Base-by-base conservation (phyloP, 2,797 vertebrate species). In the Pterois miles region DNA sequence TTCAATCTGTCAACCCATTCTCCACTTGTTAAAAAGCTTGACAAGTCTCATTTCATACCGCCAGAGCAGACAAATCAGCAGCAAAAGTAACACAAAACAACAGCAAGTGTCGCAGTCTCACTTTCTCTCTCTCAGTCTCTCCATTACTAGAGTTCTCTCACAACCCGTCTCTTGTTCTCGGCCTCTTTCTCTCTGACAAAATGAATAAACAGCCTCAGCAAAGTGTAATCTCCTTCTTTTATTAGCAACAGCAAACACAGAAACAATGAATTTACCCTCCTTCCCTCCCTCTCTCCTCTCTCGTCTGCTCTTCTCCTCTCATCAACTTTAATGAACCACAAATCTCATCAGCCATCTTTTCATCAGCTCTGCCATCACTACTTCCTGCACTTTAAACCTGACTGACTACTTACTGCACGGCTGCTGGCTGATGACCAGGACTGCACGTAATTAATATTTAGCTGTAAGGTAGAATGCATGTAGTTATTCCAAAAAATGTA, bases 321-420 rank as follows among this genome's bases (percentile, higher is more conserved):
- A 86, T 92, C 89, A 89, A 80, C 87, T 90, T 90, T 93, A 92
- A 94, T 91, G 88, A 92, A 91, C 78, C 86, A 86, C 91, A 91
- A 88, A 91, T 91, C 90, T 93, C 85, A 91, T 92, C 88, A 89
- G 80, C 82, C 83, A 88, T 91, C 87, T 89, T 91, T 86, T 88
- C 89, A 90, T 91, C 89, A 86, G 84, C 78, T 71, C 68, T 82
- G 76, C 82, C 71, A 78, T 78, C 77, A 22, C 79, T 67, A 71
- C 82, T 86, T 86, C 79, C 85, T 89, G 77, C 65, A 56, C 73
- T 81, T 86, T 83, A 81, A 84, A 80, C 66, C 54, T 48, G 57
- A 72, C 65, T 65, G 54, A 68, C 65, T 74, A 7, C 76, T 77
- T 67, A 46, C 52, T 33, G 54, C 56, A 16, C 23, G 65, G 56